These are phyloP conservation scores for Pocillopora damicornis DNA, from an alignment of 64 coral and sea anemone species.

Conservation along the genomic window DNA sequence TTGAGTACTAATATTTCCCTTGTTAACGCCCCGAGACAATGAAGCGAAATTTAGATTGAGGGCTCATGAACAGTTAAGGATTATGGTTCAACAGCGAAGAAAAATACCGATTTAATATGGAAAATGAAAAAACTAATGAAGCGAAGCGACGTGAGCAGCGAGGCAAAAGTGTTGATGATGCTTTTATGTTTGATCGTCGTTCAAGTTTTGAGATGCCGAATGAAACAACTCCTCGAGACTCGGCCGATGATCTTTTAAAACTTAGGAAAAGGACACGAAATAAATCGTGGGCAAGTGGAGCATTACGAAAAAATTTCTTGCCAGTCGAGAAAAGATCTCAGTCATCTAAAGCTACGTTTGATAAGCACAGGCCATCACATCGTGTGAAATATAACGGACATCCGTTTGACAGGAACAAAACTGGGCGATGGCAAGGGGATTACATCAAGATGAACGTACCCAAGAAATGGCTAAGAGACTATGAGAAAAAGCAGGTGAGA, in stretches of 20 bases:
- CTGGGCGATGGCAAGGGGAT: neutral
- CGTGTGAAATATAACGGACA: neutral
- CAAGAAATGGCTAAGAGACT: constrained; percentile 24
- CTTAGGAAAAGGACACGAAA: neutral
- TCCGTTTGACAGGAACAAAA: neutral
- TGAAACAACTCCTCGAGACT: neutral
- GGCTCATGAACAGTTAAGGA: neutral
- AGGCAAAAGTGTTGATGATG: neutral
- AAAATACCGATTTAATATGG: constrained; percentile 16
- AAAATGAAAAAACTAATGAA: neutral
- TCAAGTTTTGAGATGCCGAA: constrained; percentile 16
- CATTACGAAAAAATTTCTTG: neutral
- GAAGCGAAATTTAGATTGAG: neutral
- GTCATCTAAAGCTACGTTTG: neutral
- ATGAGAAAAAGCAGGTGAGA: constrained; percentile 22
- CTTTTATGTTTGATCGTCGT: neutral
- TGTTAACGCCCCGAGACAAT: neutral
- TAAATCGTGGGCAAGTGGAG: neutral
- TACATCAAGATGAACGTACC: constrained; percentile 6
- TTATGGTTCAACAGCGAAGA: constrained; percentile 18
- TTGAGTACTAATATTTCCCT: neutral
- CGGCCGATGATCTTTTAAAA: neutral
- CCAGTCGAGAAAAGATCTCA: neutral
- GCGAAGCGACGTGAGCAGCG: neutral
- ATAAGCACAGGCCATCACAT: neutral